A percentile compares a stretch with the other conserved stretches of the same genome.
Evolutionary conservation across 2,888 invertebrate genomes (phyloP).

Genomic region (Copidosoma aretas): DNA sequence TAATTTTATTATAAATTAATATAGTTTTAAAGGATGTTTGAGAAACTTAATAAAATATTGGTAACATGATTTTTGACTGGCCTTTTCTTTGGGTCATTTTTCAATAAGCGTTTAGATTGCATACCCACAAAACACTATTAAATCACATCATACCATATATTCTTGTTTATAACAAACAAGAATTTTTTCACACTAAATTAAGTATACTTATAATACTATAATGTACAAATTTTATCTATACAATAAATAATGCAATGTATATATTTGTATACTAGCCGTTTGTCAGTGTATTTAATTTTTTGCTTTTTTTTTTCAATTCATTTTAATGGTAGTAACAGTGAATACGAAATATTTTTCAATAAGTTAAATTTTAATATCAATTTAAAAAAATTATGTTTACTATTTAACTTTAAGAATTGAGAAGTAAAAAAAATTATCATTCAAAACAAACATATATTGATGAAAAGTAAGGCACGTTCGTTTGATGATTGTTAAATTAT

Average conservation of each 20-base stretch:
- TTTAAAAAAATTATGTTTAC: neutral
- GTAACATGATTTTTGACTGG: constrained; percentile 30
- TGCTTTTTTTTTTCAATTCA: too few species aligned
- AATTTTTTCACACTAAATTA: neutral
- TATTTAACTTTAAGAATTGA: neutral
- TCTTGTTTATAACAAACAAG: neutral
- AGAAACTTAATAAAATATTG: constrained; percentile 2
- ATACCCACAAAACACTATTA: too few species aligned
- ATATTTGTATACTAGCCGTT: too few species aligned
- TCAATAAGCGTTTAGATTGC: too few species aligned
- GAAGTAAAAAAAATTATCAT: neutral
- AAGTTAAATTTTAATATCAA: neutral
- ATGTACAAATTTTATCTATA: constrained; percentile 34
- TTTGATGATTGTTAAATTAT: too few species aligned
- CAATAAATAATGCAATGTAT: constrained; percentile 35
- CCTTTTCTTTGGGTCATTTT: constrained; percentile 3
- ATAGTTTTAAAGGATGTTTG: too few species aligned
- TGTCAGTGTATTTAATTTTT: too few species aligned
- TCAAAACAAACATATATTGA: neutral
- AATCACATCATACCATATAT: neutral
- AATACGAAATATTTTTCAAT: neutral
- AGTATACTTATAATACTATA: constrained; percentile 14
- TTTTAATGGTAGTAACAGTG: neutral
- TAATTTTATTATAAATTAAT: too few species aligned
- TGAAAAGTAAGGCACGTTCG: neutral